phyloP scores from a whole-genome alignment of 30 jellyfish, hydroid and myxozoan genomes.

The Haliclystus octoradiatus region DNA sequence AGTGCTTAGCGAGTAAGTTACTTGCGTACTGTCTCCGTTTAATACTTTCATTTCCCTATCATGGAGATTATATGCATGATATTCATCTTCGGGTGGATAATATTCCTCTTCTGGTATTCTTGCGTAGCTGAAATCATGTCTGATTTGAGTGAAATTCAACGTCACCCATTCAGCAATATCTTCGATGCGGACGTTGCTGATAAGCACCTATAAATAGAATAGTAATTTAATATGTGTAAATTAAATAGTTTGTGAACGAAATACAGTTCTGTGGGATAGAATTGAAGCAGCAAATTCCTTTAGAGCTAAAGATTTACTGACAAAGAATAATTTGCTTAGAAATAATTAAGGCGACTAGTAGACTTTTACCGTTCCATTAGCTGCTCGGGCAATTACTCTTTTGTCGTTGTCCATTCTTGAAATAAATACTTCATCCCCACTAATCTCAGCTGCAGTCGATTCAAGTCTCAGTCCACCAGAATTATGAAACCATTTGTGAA shows the following conservation, averaged over 20 bases:
- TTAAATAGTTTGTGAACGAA: too few species aligned
- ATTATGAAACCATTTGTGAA: constrained; percentile 2
- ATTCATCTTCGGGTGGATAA: not conserved
- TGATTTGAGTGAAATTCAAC: constrained; percentile 25
- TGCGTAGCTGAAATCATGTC: constrained; percentile 3
- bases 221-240: not conserved
- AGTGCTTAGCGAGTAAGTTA: not conserved
- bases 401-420: not conserved
- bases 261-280: too few species aligned
- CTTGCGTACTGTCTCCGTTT: not conserved
- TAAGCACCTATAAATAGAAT: not conserved
- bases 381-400: not conserved
- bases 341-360: too few species aligned
- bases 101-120: constrained; percentile 29
- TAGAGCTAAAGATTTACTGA: too few species aligned
- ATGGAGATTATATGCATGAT: not conserved
- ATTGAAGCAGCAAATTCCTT: too few species aligned
- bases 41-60: not conserved
- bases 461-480: constrained; percentile 15
- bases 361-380: not conserved
- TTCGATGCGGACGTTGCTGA: constrained; percentile 13
- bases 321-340: too few species aligned
- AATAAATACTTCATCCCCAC: constrained; percentile 8
- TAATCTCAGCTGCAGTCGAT: constrained; percentile 5
- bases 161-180: constrained; percentile 12